These are phyloP conservation scores for Drusus annulatus DNA, from an alignment of 1,140 invertebrate genomes.

Conservation along the genomic window DNA sequence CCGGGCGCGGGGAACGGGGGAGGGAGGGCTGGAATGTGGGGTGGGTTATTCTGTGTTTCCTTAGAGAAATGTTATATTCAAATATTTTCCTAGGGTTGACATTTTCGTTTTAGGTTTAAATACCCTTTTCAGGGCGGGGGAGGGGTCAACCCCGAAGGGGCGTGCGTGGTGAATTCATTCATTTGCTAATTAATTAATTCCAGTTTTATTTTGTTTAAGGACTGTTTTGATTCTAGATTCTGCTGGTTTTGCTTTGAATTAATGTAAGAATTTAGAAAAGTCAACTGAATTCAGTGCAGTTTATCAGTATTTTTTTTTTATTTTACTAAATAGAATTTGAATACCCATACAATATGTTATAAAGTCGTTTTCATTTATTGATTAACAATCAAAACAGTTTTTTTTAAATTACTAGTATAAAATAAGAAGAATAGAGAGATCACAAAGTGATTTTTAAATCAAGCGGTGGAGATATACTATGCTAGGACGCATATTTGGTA, in stretches of 20 bases:
- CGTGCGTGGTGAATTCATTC: constrained; percentile 18
- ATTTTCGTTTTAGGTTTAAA: constrained; percentile 59
- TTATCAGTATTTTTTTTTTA: too few relatives aligned
- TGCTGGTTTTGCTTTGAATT: not conserved
- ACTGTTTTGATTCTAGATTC: not conserved
- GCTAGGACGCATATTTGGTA: too few relatives aligned
- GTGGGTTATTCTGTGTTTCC: constrained; percentile 49
- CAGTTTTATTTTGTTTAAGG: not conserved
- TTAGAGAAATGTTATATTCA: constrained; percentile 58
- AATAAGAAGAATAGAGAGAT: too few relatives aligned
- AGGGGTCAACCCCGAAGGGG: constrained; percentile 21
- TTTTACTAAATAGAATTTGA: too few relatives aligned
- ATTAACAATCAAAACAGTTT: too few relatives aligned
- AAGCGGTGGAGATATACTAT: too few relatives aligned
- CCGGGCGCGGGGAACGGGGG: constrained; percentile 11
- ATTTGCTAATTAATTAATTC: constrained; percentile 21
- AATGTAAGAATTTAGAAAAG: too few relatives aligned
- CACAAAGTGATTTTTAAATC: too few relatives aligned
- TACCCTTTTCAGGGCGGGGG: constrained; percentile 53
- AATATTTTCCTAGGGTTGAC: constrained; percentile 59
- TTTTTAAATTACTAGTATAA: too few relatives aligned
- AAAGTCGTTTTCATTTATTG: too few relatives aligned
- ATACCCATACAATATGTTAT: too few relatives aligned
- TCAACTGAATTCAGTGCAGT: too few relatives aligned
- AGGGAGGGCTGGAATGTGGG: constrained; percentile 37